phyloP scores from a whole-genome alignment of 2,113 vertebrate genomes.

The Petromus typicus region DNA sequence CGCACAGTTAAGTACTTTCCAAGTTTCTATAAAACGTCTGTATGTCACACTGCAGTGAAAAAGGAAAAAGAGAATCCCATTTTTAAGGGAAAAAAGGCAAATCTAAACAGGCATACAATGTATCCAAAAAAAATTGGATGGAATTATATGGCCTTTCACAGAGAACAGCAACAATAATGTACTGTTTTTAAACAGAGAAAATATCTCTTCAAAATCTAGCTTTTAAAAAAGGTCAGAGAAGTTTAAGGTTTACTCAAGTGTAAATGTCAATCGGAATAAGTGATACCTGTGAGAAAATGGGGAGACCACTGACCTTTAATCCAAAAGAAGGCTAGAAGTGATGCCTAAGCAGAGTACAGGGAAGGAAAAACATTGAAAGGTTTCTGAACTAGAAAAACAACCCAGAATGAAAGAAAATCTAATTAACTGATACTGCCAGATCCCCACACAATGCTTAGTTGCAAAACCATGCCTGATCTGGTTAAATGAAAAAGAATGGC shows the following conservation, averaged over 20 bases:
- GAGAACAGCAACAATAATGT: constrained; percentile 70
- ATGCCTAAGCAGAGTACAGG: constrained; percentile 42
- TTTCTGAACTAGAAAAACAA: constrained; percentile 45
- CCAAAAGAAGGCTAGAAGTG: constrained; percentile 65
- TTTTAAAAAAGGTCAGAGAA: constrained; percentile 82
- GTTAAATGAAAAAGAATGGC: background rate
- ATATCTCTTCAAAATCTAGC: constrained; percentile 72
- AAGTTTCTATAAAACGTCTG: constrained; percentile 73
- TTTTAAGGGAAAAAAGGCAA: constrained; percentile 61
- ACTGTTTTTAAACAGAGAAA: constrained; percentile 71
- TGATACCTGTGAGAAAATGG: constrained; percentile 68
- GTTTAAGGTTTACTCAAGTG: constrained; percentile 82
- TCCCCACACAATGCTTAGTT: background rate
- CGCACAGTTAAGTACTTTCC: constrained; percentile 66
- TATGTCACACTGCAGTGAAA: background rate
- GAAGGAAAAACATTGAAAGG: constrained; percentile 9
- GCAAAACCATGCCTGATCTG: background rate
- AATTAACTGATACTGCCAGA: constrained; percentile 3
- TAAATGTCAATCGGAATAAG: constrained; percentile 82
- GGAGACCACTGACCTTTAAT: constrained; percentile 82
- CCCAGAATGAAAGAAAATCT: constrained; percentile 35
- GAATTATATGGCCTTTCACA: constrained; percentile 67
- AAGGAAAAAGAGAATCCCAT: background rate
- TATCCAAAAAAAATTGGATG: constrained; percentile 58
- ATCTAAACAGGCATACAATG: constrained; percentile 54